Percentiles rank a stretch among this genome's conserved stretches.
Conservation (phyloP, 2,113 vertebrate species). For the Leptodactylus fuscus region DNA sequence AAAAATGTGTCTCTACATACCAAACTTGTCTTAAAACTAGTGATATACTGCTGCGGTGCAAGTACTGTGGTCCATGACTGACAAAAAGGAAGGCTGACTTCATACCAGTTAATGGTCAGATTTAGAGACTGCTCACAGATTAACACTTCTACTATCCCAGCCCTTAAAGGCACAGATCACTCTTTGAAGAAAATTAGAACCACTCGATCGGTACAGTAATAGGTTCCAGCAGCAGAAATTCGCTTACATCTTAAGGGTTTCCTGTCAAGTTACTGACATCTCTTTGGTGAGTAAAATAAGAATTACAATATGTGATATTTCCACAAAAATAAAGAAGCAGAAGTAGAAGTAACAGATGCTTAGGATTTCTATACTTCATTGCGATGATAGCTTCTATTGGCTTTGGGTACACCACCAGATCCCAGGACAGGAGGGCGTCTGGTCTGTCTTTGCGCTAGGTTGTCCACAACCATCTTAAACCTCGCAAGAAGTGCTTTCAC, state of each 20-base stretch:
- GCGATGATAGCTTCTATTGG: too few species aligned
- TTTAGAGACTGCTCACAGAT: not conserved
- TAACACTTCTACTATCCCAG: too few species aligned
- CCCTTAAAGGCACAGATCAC: not conserved
- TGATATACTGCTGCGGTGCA: not conserved
- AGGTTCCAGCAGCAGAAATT: slow-evolving; percentile 14
- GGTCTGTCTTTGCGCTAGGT: too few species aligned
- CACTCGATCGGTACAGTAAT: not conserved
- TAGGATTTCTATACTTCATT: too few species aligned
- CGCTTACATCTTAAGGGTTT: not conserved
- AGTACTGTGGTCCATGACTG: not conserved
- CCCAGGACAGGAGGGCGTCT: too few species aligned
- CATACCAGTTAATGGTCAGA: not conserved
- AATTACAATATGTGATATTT: slow-evolving; percentile 17
- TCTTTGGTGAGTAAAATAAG: not conserved
- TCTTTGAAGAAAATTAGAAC: slow-evolving; percentile 19
- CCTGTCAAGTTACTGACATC: not conserved
- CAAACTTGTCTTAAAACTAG: too few species aligned
- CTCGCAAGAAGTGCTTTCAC: too few species aligned
- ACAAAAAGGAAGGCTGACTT: not conserved
- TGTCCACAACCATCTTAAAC: too few species aligned
- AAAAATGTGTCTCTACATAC: too few species aligned
- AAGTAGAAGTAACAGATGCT: not conserved
- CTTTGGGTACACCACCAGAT: too few species aligned
- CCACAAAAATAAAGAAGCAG: slow-evolving; percentile 1